Evolutionary conservation across 2,113 vertebrate species (phyloP).

Genomic region (Alligator mississippiensis): DNA sequence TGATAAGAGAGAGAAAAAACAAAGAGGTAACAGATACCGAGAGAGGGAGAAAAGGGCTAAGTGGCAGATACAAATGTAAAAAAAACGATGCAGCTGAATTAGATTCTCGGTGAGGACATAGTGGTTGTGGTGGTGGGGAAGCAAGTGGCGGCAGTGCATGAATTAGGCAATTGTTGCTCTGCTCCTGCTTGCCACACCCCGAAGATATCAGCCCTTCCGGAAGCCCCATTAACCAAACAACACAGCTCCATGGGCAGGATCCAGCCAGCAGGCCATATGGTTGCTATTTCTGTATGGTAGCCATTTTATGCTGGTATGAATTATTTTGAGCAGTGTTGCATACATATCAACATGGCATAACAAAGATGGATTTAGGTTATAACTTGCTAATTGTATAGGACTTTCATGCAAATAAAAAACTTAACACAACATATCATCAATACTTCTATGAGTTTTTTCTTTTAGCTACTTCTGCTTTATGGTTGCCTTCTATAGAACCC

Average conservation of each 20-base stretch:
- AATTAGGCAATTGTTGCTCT: no score
- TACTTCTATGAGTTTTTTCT: not conserved
- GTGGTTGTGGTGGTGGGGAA: no score
- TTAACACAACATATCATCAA: not conserved
- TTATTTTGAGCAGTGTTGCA: not conserved
- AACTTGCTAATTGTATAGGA: not conserved
- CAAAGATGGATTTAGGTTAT: not conserved
- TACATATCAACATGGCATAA: rapidly evolving
- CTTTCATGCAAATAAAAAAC: not conserved
- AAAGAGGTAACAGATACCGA: not conserved
- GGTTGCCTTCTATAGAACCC: not conserved
- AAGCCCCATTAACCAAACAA: no score
- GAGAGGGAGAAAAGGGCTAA: not conserved
- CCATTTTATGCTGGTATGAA: not conserved
- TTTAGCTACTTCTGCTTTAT: not conserved
- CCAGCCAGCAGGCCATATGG: no score
- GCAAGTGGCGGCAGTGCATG: no score
- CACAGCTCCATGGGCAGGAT: no score
- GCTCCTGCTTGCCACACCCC: no score
- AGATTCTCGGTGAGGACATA: not conserved
- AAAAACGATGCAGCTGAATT: not conserved
- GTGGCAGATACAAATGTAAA: not conserved
- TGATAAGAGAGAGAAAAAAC: not conserved
- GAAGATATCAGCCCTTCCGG: no score
- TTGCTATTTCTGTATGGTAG: not conserved